Evolutionary conservation across 1,140 invertebrate genomes (phyloP).

Genomic region (Vollenhovia emeryi): DNA sequence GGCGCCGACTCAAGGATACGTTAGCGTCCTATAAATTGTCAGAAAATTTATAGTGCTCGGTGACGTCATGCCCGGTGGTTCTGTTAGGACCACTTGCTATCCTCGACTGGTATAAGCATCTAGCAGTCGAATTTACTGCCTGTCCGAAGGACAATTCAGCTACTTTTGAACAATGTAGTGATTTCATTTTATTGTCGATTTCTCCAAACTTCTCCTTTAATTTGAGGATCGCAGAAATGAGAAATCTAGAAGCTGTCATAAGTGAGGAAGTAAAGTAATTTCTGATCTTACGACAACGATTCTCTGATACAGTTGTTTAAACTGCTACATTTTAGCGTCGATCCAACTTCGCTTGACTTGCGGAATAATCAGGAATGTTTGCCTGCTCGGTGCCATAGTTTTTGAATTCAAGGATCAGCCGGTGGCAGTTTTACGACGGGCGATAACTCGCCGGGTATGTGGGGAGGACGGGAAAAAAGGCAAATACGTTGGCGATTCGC

Average conservation of each 20-base stretch:
- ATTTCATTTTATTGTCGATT: neutral
- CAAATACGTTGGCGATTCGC: conserved; percentile 46
- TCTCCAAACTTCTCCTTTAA: neutral
- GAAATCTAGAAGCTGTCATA: neutral
- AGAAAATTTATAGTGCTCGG: conserved; percentile 51
- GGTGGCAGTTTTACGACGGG: conserved; percentile 46
- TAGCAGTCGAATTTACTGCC: neutral
- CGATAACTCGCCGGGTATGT: conserved; percentile 47
- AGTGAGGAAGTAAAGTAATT: neutral
- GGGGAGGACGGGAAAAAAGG: conserved; percentile 36
- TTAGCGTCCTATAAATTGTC: conserved; percentile 35
- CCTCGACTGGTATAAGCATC: conserved; percentile 5
- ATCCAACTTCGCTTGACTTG: neutral
- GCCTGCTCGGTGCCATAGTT: neutral
- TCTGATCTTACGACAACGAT: neutral
- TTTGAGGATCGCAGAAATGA: neutral
- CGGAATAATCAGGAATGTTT: conserved; percentile 14
- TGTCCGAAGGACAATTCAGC: neutral
- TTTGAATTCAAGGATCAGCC: conserved; percentile 33
- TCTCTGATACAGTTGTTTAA: neutral
- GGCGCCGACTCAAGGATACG: conserved; percentile 18
- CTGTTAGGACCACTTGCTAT: conserved; percentile 36
- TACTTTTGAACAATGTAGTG: neutral
- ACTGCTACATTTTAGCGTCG: neutral
- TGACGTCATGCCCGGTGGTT: conserved; percentile 47